Base-by-base conservation (phyloP, 2,113 vertebrate genomes). In the Stegastes partitus region DNA sequence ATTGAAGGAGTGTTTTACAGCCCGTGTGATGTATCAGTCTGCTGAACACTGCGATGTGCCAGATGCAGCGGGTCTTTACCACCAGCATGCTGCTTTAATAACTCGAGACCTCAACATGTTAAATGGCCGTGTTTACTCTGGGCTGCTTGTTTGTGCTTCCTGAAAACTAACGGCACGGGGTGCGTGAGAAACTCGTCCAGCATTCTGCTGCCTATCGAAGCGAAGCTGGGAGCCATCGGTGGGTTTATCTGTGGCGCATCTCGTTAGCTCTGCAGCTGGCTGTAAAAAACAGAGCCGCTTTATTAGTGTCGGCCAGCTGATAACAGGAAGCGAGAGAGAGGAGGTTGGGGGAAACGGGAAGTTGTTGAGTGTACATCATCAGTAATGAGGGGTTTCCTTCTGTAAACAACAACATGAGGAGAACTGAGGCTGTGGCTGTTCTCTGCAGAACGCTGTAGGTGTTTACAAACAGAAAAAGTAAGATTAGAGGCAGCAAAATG, bases 341-440 rank as follows among this genome's bases (percentile, higher is more conserved):
- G 83, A 93, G 93, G 94, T n/a, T 94, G 45, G 31, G 44, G 28
- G 53, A 58, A 49, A 79, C 82, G 93, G 94, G 94, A 94, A 93
- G 89, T 88, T 75, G 84, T 90, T 85, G 75, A 87, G 86, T 81
- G 82, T 62, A 87, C 89, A 86, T 77, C 37, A 34, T 61, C 72
- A 54, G 74, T 89, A 91, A 94, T 89, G 85, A 93, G 77, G 74
- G 72, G 54, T 82, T 83, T 93, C 90, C 81, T 81, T 83, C 74
- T 88, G 79, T 88, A 92, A 93, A 93, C 90, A 89, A 82, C 86
- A 90, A 85, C 81, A 91, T 21, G 44, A 59, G 64, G 55, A 61
- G 28, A 78, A 25, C 58, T 57, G 23, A 81, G 59, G 61, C 28
- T 5, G 12, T 34, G 75, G 14, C 44, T 73, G 63, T 55, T 81